Base-by-base conservation (phyloP, 2,888 invertebrate species). In the Lepidocyrtinus sp. region DNA sequence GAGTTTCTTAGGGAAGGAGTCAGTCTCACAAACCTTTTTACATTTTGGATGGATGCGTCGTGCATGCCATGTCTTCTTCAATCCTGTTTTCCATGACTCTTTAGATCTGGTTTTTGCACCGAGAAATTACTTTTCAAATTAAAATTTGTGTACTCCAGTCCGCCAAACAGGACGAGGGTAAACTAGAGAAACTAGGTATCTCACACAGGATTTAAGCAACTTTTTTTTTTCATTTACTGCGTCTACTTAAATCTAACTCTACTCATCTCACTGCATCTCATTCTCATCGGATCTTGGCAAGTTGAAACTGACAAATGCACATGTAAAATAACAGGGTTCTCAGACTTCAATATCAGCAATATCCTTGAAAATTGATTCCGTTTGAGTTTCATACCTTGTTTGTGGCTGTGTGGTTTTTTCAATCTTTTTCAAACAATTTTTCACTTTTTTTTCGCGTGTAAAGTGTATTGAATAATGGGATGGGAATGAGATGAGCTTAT, bases 31-130 rank as follows among this genome's bases (percentile, higher is more conserved):
- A n/a, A n/a, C n/a, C 5, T 36, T 36, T 36, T 7, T 12, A 36
- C 36, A 36, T 36, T 36, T 36, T 26, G 5, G 55, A 70, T 46
- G 70, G 59, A 27, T 59, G 21, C 25, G 50, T 68, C 46, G 67
- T 26, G 12, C n/a, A 21, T 46, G 67, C 45, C 59, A 22, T 55
- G 50, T 15, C 55, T 69, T n/a, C 24, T 27, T 26, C 12, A 65
- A 72, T 71, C 65, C 59, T 36, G 71, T 77, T 77, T 72, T 65
- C 69, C 64, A 36, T 24, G 27, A 64, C 65, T 24, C 12, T 71
- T 77, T 67, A 65, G 71, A 77, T 77, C 77, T 77, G 77, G 77
- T 77, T 77, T 76, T 72, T 61, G 71, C 72, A 72, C 72, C 67
- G 72, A 72, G 71, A 77, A 77, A 77, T 72, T 77, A 65, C 67